Evolutionary conservation across 2,797 vertebrate genomes (phyloP).

Genomic region (Sebastes kiyomatsui): DNA sequence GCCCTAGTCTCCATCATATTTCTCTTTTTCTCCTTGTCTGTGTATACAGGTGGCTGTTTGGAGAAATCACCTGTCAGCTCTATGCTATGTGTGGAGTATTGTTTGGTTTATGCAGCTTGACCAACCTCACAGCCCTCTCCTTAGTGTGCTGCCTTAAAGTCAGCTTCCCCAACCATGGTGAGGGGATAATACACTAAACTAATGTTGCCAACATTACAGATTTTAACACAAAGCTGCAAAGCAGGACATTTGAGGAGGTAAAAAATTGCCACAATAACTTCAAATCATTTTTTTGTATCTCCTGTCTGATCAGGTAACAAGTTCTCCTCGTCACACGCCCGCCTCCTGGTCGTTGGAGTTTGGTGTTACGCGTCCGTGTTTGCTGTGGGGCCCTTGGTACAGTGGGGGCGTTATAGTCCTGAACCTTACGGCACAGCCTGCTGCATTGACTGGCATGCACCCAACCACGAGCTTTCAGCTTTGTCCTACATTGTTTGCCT

Average conservation of each 20-base stretch:
- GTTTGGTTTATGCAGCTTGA: conserved; percentile 84
- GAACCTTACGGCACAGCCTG: conserved; percentile 91
- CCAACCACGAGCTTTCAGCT: conserved; percentile 75
- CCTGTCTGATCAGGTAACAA: conserved; percentile 80
- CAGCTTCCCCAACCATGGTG: conserved; percentile 87
- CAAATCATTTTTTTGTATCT: conserved; percentile 20
- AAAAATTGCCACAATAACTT: neutral
- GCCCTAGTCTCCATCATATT: neutral
- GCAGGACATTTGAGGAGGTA: neutral
- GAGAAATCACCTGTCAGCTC: conserved; percentile 80
- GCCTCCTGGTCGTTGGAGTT: conserved; percentile 81
- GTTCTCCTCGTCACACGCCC: conserved; percentile 84
- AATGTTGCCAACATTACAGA: neutral
- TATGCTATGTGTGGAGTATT: conserved; percentile 88
- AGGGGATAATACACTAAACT: conserved; percentile 6
- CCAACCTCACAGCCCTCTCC: conserved; percentile 83
- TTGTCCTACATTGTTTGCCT: conserved; percentile 86
- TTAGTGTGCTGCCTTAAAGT: conserved; percentile 91
- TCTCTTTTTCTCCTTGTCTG: neutral
- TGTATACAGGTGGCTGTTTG: conserved; percentile 83
- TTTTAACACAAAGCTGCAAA: neutral
- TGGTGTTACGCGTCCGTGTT: conserved; percentile 88
- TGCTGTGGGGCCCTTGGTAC: conserved; percentile 83
- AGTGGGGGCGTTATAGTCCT: conserved; percentile 86
- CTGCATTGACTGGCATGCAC: conserved; percentile 87